Base-by-base conservation (phyloP, 2,797 vertebrate genomes). In the Peromyscus aztecus region DNA sequence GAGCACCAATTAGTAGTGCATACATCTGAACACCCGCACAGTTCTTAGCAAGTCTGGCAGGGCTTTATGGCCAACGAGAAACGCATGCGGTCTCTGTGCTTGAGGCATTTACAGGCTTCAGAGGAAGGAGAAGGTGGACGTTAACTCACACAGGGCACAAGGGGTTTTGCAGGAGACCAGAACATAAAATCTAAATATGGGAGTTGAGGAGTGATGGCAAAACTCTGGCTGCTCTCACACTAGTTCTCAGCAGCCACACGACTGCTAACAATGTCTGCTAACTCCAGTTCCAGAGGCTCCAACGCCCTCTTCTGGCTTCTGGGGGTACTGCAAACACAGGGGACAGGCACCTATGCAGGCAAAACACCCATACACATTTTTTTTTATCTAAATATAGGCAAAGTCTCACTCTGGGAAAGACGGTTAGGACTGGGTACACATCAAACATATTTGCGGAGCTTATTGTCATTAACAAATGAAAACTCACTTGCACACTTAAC, bases 11-110 rank as follows among this genome's bases (percentile, higher is more conserved):
- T 75, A 95, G 87, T 63, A 78, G 19, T 57, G 83, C 88, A 93
- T 55, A 49, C 34, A 89, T 40, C 67, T 16, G 46, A 94, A 75
- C 77, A 89, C 73, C 76, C 92, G 94, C 29, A 31, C 77, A n/a
- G 2, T 43, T 52, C 57, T 96, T 76, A 61, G 24, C n/a, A 71
- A 91, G 83, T 83, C 78, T 46, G 34, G 6, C 10, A 34, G 73
- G 34, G 85, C 43, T 93, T 78, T 52, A 23, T 7, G 43, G 84
- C 73, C 97, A 59, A 46, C 2, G 52, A 94, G 49, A 85, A 94
- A 93, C 52, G 43, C 24, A 93, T 59, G 43, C 24, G 94, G 49
- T 78, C 46, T 94, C 94, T 97, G 69, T 94, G 94, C 81, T 97
- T 90, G 55, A 92, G 82, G 82, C 90, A 96, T 97, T 76, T 94